Evolutionary conservation across 2,888 invertebrate species (phyloP), one percentile per base, ranked within the genome.

Genomic region (Cataglyphis cursor): DNA sequence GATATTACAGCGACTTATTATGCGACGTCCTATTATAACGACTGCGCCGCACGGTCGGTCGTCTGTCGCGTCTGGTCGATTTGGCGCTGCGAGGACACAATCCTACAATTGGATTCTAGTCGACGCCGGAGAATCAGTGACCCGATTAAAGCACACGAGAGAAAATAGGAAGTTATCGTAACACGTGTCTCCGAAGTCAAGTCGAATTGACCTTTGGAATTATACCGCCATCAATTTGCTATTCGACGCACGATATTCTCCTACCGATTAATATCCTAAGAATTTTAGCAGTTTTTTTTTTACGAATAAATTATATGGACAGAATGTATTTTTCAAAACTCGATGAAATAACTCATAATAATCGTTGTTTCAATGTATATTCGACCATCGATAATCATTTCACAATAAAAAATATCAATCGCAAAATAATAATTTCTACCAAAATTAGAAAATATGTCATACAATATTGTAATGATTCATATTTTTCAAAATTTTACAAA

Each of bases 141-240:
- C 88, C 86, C 86, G 86, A 88, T 88, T 88, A 88, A 70, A 84
- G 61, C 83, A 75, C 84, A 68, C 74, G 84, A 54, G 68, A 86
- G 86, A 85, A 87, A 88, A 84, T 84, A 70, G 88, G 84, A 88
- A 88, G 82, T 84, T 80, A 61, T 85, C 21, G 15, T 35, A 38
- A 38, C 21, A 73, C 41, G 68, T 59, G 48, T 24, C 35, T 31
- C 28, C 10, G 3, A 48, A 70, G 41, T 44, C 80, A 35, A 24
- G 24, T 41, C 18, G 9, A 44, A 35, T 35, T 24, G 54, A 76
- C 24, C 51, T 15, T 57, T 68, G 68, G 31, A 76, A 76, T 21
- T 41, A 24, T 54, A 31, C 10, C 54, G 31, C n/a, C n/a, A 15
- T 41, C 28, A 68, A 68, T 15, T 76, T 31, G 57, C 38, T 28